A percentile compares a stretch with the other conserved stretches of the same genome.
Evolutionary conservation across 1,140 invertebrate species (phyloP).

Genomic region (Drosophila tsacasi): DNA sequence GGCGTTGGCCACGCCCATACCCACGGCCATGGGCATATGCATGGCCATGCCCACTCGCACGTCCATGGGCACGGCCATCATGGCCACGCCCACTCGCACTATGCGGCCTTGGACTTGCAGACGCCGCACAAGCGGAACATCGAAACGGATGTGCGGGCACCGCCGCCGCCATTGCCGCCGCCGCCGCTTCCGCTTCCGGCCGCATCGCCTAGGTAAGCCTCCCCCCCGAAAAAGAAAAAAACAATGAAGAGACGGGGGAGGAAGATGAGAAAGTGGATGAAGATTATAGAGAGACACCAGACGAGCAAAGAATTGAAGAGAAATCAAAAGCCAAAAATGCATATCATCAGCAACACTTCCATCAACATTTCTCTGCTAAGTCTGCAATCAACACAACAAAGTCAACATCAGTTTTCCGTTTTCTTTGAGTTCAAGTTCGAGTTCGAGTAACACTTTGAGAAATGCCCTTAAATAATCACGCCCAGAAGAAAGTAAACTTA

Average conservation of each 20-base stretch:
- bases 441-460: slow-evolving; percentile 29
- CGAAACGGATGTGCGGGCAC: slow-evolving; percentile 70
- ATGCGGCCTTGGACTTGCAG: slow-evolving; percentile 77
- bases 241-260: slow-evolving; percentile 28
- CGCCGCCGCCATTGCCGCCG: slow-evolving; percentile 74
- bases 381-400: slow-evolving; percentile 71
- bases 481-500: slow-evolving; percentile 50
- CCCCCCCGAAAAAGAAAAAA: slow-evolving; percentile 3
- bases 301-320: slow-evolving; percentile 65
- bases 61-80: slow-evolving; percentile 34
- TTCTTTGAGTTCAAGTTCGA: slow-evolving; percentile 42
- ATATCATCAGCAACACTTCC: slow-evolving; percentile 78
- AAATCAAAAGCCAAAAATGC: slow-evolving; percentile 53
- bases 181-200: slow-evolving; percentile 75
- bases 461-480: slow-evolving; percentile 68
- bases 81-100: slow-evolving; percentile 51
- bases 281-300: slow-evolving; percentile 24
- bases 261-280: slow-evolving; percentile 21
- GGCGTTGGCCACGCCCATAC: slow-evolving; percentile 61
- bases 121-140: slow-evolving; percentile 77
- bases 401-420: slow-evolving; percentile 30
- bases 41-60: slow-evolving; percentile 47
- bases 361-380: slow-evolving; percentile 75
- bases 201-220: slow-evolving; percentile 82
- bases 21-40: slow-evolving; percentile 35